Base-by-base conservation (phyloP, 2,113 vertebrate species). In the Thunnus thynnus region DNA sequence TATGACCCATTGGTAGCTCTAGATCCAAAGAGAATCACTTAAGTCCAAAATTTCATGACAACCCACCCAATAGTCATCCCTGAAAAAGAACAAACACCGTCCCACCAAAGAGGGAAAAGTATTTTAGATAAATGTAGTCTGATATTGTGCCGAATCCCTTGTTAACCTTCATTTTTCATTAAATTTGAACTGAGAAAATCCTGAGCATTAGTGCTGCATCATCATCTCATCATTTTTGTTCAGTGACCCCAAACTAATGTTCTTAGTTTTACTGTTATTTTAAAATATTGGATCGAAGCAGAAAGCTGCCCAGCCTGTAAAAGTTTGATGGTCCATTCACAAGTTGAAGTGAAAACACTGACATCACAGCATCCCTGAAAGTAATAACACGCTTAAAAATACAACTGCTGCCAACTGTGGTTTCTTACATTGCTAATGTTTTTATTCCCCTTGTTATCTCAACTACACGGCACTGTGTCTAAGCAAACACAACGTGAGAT, bases 171-270 rank as follows among this genome's bases (percentile, higher is more conserved):
- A 77, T 58, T 51, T 66, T 65, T 82, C 64, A 80, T 75, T 50
- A 7, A n/a, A 68, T 75, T 64, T 79, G 8, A 74, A 78, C 10
- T 14, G 80, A 90, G 52, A 68, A 84, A 90, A 68, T 69, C 67
- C 68, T 7, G 11, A 0, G 58, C 63, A 79, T 84, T 84, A 84
- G 71, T 80, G 67, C 74, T 67, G 72, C 75, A 79, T 76, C 80
- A 86, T 84, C 75, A 83, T 78, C 68, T 83, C 84, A 83, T 86
- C 60, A 64, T 82, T 62, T 84, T 80, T 82, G 52, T 66, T 68
- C 61, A 80, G 17, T 84, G 74, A 91, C 83, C 87, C 74, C 58
- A 87, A 76, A 86, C 60, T 89, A 72, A 91, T 63, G 70, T 25
- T 70, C 78, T 88, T 84, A 78, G 72, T 82, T 25, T 64, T 13